A percentile compares a stretch with the other conserved stretches of the same genome.
phyloP scores from a whole-genome alignment of 64 coral and sea anemone species.

The Acropora tenuis region DNA sequence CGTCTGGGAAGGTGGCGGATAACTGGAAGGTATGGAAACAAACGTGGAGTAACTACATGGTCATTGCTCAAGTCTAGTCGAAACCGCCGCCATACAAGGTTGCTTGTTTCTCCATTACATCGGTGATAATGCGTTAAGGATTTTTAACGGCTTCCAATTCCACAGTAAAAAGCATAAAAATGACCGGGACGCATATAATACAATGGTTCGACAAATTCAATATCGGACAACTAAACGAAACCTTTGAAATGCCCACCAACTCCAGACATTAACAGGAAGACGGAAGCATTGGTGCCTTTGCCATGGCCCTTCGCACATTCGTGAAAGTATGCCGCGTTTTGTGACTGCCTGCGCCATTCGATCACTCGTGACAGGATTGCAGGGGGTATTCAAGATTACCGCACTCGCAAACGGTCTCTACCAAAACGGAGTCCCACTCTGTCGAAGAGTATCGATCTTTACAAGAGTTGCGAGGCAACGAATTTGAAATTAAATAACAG shows the following conservation, averaged over 20 bases:
- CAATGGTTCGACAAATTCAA: conserved; percentile 68
- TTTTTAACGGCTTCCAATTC: conserved; percentile 48
- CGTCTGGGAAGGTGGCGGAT: conserved; percentile 3
- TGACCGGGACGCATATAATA: conserved; percentile 25
- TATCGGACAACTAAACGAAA: conserved; percentile 63
- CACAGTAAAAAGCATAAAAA: conserved; percentile 33
- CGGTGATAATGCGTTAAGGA: conserved; percentile 47
- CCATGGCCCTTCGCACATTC: conserved; percentile 32
- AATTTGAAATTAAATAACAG: conserved; percentile 36
- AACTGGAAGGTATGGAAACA: conserved; percentile 69
- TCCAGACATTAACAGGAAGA: conserved; percentile 49
- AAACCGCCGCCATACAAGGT: conserved; percentile 54
- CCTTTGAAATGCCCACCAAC: conserved; percentile 56
- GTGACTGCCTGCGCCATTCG: conserved; percentile 42
- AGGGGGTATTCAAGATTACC: conserved; percentile 34
- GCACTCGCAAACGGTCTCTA: conserved; percentile 39
- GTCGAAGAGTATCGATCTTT: conserved; percentile 11
- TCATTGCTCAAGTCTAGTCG: conserved; percentile 30
- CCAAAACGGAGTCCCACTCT: conserved; percentile 50
- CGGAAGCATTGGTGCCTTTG: conserved; percentile 44
- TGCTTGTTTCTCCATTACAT: conserved; percentile 59
- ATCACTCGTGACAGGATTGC: conserved; percentile 45
- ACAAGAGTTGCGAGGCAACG: conserved; percentile 27
- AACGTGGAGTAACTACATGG: conserved; percentile 58
- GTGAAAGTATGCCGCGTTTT: conserved; percentile 52